Conservation (phyloP, 2,113 vertebrate species). For the Sinocyclocheilus maitianheensis region DNA sequence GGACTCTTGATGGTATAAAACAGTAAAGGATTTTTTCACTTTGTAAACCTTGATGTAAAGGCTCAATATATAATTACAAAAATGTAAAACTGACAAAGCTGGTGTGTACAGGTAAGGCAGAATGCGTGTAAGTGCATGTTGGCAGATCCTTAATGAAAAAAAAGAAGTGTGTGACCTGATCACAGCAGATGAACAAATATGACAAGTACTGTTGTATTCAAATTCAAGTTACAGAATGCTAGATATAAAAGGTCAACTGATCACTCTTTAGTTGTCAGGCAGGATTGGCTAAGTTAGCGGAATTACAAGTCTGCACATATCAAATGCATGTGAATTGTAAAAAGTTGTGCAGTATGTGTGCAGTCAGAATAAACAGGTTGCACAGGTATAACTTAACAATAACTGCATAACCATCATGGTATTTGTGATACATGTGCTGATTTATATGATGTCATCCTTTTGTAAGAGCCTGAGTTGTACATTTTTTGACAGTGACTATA, state of each 20-base stretch:
- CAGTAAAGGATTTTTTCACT: slow-evolving; percentile 27
- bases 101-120: slow-evolving; percentile 69
- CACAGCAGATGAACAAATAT: not conserved
- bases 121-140: slow-evolving; percentile 61
- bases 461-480: not conserved
- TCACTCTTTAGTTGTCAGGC: not conserved
- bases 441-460: not conserved
- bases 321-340: not conserved
- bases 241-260: not conserved
- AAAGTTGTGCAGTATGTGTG: no score
- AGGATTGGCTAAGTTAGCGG: not conserved
- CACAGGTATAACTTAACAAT: not conserved
- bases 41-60: slow-evolving; percentile 58
- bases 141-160: slow-evolving; percentile 1
- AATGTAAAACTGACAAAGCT: slow-evolving; percentile 46
- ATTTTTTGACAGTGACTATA: not conserved
- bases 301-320: not conserved
- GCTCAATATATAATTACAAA: slow-evolving; percentile 57
- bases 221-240: slow-evolving; percentile 20
- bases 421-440: not conserved
- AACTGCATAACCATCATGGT: not conserved
- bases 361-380: not conserved
- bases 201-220: not conserved
- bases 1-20: slow-evolving; percentile 49
- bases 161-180: not conserved